Base-by-base conservation (phyloP, 2,113 vertebrate genomes). In the Ictalurus punctatus region DNA sequence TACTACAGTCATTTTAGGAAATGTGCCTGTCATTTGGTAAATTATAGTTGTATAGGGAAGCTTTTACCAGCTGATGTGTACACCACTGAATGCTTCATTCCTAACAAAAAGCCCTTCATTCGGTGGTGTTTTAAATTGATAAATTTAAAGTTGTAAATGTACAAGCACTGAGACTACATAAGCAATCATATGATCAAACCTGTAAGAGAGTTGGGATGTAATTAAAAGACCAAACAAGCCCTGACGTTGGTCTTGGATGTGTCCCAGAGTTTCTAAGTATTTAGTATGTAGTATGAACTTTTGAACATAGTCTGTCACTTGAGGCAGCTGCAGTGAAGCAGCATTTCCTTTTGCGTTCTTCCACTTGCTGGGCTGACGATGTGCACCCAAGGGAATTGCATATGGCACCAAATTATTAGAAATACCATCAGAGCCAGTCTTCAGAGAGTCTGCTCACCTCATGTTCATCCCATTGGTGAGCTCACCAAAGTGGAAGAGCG, bases 351-450 rank as follows among this genome's bases (percentile, higher is more conserved):
- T 83, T 80, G 34, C 69, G 13, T 37, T 59, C 30, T 84, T 84
- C 34, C 81, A 25, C 67, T 67, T 87, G 67, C 74, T 86, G 82
- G 86, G 87, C 40, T 86, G 84, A 34, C 19, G 86, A 87, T 87
- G 44, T 81, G 48, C 78, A 67, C 84, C 87, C 78, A 83, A 63
- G 58, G 73, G 84, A 91, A 89, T 84, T 89, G 44, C 84, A 87
- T 79, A 58, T 87, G 85, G 81, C 79, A 87, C 74, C 76, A 81
- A 79, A 85, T 91, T 67, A 87, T 85, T 85, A 79, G 73, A 87
- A 83, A 83, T 83, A 83, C 56, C 63, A 85, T 71, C 84, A 54
- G 65, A 69, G 61, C 63, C 27, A 2, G 44, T 19, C 40, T 69
- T 54, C 40, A 71, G 63, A 85, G 83, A 73, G 63, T 69, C 84